A percentile compares a stretch with the other conserved stretches of the same genome.
These are phyloP conservation scores for Piscicola geometra DNA, from an alignment of 2,888 invertebrate species.

Conservation along the genomic window DNA sequence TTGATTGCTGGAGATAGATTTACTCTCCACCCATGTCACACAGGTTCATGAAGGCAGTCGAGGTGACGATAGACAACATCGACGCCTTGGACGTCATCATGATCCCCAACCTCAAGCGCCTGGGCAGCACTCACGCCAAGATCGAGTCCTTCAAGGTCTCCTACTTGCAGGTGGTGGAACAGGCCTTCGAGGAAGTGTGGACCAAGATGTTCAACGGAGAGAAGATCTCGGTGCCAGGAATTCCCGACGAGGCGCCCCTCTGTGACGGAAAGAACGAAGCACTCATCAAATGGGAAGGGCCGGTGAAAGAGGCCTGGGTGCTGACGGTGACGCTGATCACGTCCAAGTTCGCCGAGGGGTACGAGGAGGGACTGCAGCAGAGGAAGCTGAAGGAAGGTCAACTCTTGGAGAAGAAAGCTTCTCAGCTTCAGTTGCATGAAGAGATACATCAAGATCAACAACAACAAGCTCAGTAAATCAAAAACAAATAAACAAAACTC, in stretches of 20 bases:
- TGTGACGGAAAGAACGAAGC: neutral
- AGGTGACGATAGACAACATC: slow-evolving; percentile 35
- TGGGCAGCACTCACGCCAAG: slow-evolving; percentile 33
- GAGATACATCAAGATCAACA: too few species aligned
- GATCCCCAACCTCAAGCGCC: slow-evolving; percentile 35
- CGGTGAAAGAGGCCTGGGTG: slow-evolving; percentile 34
- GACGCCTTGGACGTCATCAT: slow-evolving; percentile 38
- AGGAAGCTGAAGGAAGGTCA: neutral
- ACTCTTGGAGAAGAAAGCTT: neutral
- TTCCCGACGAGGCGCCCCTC: neutral
- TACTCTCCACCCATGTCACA: neutral
- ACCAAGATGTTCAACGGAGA: neutral
- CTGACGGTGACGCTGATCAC: slow-evolving; percentile 37
- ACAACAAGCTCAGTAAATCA: too few species aligned
- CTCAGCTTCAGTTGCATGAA: too few species aligned
- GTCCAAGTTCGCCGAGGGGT: slow-evolving; percentile 36
- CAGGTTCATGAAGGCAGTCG: slow-evolving; percentile 40
- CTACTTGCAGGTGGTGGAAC: slow-evolving; percentile 34
- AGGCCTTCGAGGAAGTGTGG: slow-evolving; percentile 33
- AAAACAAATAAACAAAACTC: too few species aligned
- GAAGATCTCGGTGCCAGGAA: slow-evolving; percentile 1
- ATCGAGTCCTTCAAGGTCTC: slow-evolving; percentile 30
- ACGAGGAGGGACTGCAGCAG: slow-evolving; percentile 17
- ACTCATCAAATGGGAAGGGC: slow-evolving; percentile 13
- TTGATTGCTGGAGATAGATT: too few species aligned